A percentile compares a stretch with the other conserved stretches of the same genome.
These are phyloP conservation scores for Elymnias hypermnestra DNA, from an alignment of 1,140 invertebrate genomes.

Conservation along the genomic window DNA sequence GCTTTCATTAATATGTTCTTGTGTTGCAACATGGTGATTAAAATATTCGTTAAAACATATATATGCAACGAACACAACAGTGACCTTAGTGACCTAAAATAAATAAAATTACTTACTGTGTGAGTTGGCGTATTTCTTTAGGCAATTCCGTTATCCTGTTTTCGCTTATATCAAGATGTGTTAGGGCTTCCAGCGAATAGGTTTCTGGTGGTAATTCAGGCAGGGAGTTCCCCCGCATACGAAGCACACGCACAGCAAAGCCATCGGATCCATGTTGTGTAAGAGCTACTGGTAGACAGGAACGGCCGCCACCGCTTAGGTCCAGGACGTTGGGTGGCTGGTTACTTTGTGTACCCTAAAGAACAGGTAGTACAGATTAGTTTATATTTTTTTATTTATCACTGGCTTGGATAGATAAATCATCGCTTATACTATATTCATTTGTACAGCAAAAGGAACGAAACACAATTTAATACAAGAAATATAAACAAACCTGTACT, in stretches of 20 bases:
- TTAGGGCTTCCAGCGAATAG: slow-evolving; percentile 76
- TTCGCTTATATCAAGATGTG: slow-evolving; percentile 82
- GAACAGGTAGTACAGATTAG: no score
- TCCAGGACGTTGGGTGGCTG: slow-evolving; percentile 76
- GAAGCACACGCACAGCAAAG: slow-evolving; percentile 76
- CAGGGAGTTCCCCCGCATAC: slow-evolving; percentile 78
- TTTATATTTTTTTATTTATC: background rate
- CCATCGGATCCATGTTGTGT: slow-evolving; percentile 55
- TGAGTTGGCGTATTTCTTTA: slow-evolving; percentile 77
- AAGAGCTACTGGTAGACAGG: slow-evolving; percentile 44
- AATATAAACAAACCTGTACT: no score
- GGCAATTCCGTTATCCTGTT: slow-evolving; percentile 81
- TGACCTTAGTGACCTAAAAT: no score
- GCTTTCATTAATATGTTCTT: no score
- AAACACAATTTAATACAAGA: no score
- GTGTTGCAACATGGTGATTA: no score
- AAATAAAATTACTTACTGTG: slow-evolving; percentile 83
- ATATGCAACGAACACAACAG: no score
- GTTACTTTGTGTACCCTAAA: slow-evolving; percentile 56
- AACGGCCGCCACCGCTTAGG: slow-evolving; percentile 74
- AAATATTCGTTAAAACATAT: no score
- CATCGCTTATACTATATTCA: no score
- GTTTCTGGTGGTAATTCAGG: slow-evolving; percentile 77
- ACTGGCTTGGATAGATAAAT: no score
- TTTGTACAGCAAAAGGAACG: no score